These are phyloP conservation scores for Monochamus saltuarius DNA, from an alignment of 1,140 invertebrate species.

Conservation along the genomic window DNA sequence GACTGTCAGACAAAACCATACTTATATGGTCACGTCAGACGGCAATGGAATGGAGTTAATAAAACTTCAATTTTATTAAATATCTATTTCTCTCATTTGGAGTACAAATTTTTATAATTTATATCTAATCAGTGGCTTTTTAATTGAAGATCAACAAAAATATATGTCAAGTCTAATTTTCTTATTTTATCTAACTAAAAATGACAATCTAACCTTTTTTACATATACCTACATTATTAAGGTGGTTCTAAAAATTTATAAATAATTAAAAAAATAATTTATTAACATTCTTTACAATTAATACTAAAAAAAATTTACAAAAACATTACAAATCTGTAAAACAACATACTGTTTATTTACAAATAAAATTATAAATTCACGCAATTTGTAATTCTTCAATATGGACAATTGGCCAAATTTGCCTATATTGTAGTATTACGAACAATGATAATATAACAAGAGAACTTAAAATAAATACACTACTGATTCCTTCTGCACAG, in stretches of 20 bases:
- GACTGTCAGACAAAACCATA: no score
- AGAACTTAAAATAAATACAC: neutral
- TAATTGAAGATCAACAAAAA: no score
- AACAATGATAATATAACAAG: neutral
- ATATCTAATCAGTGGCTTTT: no score
- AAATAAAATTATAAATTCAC: constrained; percentile 15
- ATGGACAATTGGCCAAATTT: constrained; percentile 4
- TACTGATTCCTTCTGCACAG: neutral
- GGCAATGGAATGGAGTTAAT: no score
- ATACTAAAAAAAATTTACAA: constrained; percentile 22
- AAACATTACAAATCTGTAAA: constrained; percentile 14
- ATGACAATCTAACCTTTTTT: no score
- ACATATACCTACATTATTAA: neutral
- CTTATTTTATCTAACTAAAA: no score
- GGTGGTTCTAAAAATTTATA: neutral
- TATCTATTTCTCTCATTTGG: no score
- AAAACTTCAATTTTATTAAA: no score
- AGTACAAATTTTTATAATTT: no score
- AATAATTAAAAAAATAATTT: constrained; percentile 20
- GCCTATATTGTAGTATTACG: constrained; percentile 6
- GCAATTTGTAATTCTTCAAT: neutral
- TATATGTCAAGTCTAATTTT: no score
- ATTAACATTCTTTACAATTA: constrained; percentile 7
- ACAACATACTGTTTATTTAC: constrained; percentile 18
- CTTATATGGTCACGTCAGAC: no score